Percentiles rank a stretch among this genome's conserved stretches.
Evolutionary conservation across 2,888 invertebrate genomes (phyloP).

Genomic region (Hipparchia sbordonii): DNA sequence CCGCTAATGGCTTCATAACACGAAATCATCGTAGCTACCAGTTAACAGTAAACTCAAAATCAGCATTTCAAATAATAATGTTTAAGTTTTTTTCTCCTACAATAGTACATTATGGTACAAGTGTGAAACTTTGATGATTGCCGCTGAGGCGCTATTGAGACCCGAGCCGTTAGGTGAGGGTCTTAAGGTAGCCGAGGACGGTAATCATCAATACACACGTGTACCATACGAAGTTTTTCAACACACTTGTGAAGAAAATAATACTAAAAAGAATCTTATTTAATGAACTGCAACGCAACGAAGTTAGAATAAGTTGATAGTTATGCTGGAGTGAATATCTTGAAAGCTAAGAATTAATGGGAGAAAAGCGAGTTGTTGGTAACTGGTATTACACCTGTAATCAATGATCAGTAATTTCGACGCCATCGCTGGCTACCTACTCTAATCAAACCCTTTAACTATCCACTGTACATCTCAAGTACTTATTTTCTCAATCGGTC

Average conservation of each 20-base stretch:
- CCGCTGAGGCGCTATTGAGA: no score
- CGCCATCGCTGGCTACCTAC: constrained; percentile 37
- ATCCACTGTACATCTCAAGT: constrained; percentile 35
- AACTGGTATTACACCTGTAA: constrained; percentile 39
- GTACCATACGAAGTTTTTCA: no score
- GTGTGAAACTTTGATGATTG: no score
- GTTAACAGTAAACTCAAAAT: constrained; percentile 10
- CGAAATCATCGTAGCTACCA: background rate
- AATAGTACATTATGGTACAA: no score
- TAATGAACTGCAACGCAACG: background rate
- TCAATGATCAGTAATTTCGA: constrained; percentile 40
- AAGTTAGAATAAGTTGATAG: background rate
- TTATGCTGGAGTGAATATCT: constrained; percentile 24
- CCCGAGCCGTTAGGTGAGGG: no score
- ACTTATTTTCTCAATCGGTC: constrained; percentile 39
- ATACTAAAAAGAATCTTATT: background rate
- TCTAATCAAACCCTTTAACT: constrained; percentile 38
- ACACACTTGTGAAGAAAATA: no score
- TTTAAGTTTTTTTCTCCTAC: background rate
- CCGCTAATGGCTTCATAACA: constrained; percentile 8
- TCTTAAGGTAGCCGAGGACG: no score
- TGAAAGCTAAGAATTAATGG: constrained; percentile 32
- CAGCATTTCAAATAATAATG: constrained; percentile 1
- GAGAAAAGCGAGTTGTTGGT: constrained; percentile 34
- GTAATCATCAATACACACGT: no score